Evolutionary conservation across 2,113 vertebrate species (phyloP), one percentile per base, ranked within the genome.

Genomic region (Origma solitaria): DNA sequence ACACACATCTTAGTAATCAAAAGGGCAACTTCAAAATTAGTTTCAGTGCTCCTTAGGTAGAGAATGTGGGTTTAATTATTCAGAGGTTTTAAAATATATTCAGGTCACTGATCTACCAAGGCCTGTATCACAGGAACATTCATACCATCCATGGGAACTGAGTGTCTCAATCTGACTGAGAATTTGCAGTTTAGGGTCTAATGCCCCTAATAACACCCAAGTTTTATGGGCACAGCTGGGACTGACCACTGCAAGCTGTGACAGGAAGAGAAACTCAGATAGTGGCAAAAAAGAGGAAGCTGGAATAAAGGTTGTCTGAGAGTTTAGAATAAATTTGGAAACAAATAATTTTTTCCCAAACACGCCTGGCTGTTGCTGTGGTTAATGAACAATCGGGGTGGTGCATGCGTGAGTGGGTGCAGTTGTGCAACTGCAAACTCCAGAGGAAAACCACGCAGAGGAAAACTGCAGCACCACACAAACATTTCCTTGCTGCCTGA

Each of bases 401-500:
- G 86, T 61, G 60, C 79, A 88, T 9, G 79, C 66, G 33, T 72
- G 75, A 72, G 82, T 35, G 82, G 70, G 66, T 44, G 85, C 86
- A 73, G 50, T 50, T 73, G 82, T 75, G 1, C 51, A 92, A 90
- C 80, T 90, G 92, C 92, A 90, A 54, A 71, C 80, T 88, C 76
- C 73, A 66, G 89, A 90, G 84, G 96, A 93, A 78, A 92, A 58
- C 64, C 90, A 83, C 61, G 21, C 90, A 81, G 45, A 93, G n/a
- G n/a, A n/a, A n/a, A n/a, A 54, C 42, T 88, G 92, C 82, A 88
- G 91, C 92, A 58, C 28, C 91, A 70, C 90, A 77, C 92, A 86
- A 92, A 90, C 82, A 65, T 40, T 62, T 86, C 56, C 90, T 22
- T 82, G 75, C 87, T 92, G 87, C 94, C 90, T 88, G 95, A 92